Base-by-base conservation (phyloP, 2,113 vertebrate genomes). In the Dolichallabes microphthalmus region DNA sequence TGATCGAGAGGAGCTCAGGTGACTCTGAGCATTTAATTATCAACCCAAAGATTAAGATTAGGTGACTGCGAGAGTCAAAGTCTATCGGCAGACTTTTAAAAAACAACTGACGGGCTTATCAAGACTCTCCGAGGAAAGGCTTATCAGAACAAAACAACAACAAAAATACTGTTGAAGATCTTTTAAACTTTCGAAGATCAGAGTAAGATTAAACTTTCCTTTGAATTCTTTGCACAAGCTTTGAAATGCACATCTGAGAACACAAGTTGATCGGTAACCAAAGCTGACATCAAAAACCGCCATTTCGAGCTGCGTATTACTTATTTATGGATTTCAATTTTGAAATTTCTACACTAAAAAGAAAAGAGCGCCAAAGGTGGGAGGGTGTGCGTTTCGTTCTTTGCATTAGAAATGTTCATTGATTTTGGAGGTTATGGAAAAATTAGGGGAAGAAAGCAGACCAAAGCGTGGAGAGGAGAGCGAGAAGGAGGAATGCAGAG, bases 401-500 rank as follows among this genome's bases (percentile, higher is more conserved):
- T 57, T 69, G 78, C 74, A 83, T 88, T 85, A 85, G 80, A 88
- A 88, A 88, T 79, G 87, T 75, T 69, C 85, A 88, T 89, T 87
- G 80, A 88, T 89, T 88, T 88, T 83, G 60, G 73, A 76, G 80
- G 79, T 83, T 86, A 86, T 83, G 82, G 83, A 55, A 77, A 85
- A 85, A 89, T 82, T 74, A 82, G 57, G 53, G 66, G 64, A 50
- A 82, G 58, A 75, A 55, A 79, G 39, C 57, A 30, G 68, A 35
- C 35, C 30, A n/a, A 22, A 32, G 50, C 3, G 15, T 27, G n/a
- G 3, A 35, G 17, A 66, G n/a, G 22, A 79, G 22, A 50, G 66
- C 6, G 32, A 22, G 73, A 45, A 25, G 25, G 75, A 61, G 81
- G 60, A 22, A 27, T 17, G 63, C 25, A 61, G 39, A 80, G 75